phyloP scores from a whole-genome alignment of 2,797 vertebrate genomes.

The Periophthalmus magnuspinnatus region DNA sequence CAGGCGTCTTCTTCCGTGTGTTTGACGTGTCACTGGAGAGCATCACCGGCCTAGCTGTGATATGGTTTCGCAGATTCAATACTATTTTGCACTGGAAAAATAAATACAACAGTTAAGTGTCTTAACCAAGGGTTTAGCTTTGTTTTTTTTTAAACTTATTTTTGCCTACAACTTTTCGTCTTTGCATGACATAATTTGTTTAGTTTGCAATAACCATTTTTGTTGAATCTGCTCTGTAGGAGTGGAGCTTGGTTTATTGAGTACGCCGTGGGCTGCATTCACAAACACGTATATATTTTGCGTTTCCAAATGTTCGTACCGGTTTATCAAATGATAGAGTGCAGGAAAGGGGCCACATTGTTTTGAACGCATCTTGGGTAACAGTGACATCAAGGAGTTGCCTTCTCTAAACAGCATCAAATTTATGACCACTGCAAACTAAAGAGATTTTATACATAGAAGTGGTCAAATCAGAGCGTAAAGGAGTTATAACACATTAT shows the following conservation, averaged over 20 bases:
- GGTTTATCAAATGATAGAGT: background rate
- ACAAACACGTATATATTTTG: conserved; percentile 22
- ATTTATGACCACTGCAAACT: conserved; percentile 55
- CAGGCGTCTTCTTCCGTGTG: conserved; percentile 55
- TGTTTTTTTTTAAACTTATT: background rate
- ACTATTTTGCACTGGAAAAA: background rate
- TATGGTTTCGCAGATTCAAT: conserved; percentile 33
- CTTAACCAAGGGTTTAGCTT: rapidly evolving
- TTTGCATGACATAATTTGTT: background rate
- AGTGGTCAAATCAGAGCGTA: background rate
- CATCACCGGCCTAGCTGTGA: conserved; percentile 26
- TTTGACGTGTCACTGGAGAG: conserved; percentile 68
- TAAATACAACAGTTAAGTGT: background rate
- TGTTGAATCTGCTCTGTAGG: conserved; percentile 49
- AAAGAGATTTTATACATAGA: conserved; percentile 32
- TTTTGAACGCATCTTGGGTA: conserved; percentile 56
- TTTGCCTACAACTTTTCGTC: no score
- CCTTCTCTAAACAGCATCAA: conserved; percentile 61
- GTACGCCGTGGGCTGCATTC: conserved; percentile 39
- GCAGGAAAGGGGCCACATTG: background rate
- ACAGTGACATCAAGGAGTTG: conserved; percentile 64
- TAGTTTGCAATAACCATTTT: background rate
- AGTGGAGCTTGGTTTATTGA: background rate
- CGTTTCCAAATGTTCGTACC: conserved; percentile 41
- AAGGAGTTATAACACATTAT: conserved; percentile 21